Base-by-base conservation (phyloP, 1,140 invertebrate species). In the Cylas formicarius region DNA sequence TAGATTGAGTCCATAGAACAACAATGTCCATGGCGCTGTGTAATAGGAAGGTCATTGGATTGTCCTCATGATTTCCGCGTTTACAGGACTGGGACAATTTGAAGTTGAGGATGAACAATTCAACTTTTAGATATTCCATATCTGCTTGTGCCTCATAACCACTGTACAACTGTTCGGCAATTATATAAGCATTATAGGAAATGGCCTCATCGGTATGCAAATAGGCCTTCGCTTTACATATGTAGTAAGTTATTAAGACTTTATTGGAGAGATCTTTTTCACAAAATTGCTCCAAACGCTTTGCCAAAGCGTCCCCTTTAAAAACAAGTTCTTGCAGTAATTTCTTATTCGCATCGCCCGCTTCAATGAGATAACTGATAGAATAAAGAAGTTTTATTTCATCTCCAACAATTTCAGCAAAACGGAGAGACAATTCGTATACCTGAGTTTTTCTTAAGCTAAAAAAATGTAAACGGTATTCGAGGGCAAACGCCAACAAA, bases 191-290 rank as follows among this genome's bases (percentile, higher is more conserved):
- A 17, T 22, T n/a, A 27, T 47, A 53, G 3, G 52, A 21, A 2
- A 9, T 5, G 10, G 44, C 4, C 9, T 31, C 23, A 27, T 50
- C 16, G 2, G 16, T 21, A 29, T 43, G 24, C 16, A 50, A 39
- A 43, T 14, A 50, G 27, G 29, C 32, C 21, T 45, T 42, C 8
- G 42, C 24, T 46, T 53, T 53, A n/a, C 11, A 46, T 3, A 53
- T 24, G 20, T 42, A 32, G 23, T 50, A 53, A 26, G 35, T 28
- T 10, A 43, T 39, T 2, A 50, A 5, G 9, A 31, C 20, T 37
- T 33, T 48, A 27, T 24, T 20, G 16, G 28, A 23, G 37, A 36
- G 5, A 44, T 19, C 16, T 44, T 21, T 10, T 37, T 44, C 4
- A 44, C 26, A 20, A 33, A 22, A 17, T 32, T 23, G 17, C 37